Evolutionary conservation across 2,113 vertebrate species (phyloP).

Genomic region (Cyprinodon variegatus): DNA sequence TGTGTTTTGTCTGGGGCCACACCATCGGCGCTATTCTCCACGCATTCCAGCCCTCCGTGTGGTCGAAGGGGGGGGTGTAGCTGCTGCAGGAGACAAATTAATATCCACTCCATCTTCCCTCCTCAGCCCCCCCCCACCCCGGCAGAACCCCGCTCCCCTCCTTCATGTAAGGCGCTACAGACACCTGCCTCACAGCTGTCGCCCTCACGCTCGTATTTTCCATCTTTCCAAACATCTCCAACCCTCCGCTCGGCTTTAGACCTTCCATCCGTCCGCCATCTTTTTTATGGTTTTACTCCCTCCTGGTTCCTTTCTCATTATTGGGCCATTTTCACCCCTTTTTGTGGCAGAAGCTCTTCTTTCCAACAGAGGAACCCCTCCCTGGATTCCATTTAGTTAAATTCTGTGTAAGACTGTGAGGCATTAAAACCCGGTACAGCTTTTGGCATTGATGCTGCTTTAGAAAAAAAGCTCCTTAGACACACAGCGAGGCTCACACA

Average conservation of each 20-base stretch:
- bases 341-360: neutral
- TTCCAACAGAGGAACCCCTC: neutral
- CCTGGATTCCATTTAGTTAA: neutral
- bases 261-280: neutral
- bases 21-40: constrained; percentile 72
- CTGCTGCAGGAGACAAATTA: constrained; percentile 74
- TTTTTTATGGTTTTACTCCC: neutral
- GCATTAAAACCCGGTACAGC: neutral
- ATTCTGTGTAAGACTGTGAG: neutral
- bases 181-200: constrained; percentile 78
- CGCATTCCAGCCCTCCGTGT: constrained; percentile 77
- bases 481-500: neutral
- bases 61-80: constrained; percentile 46
- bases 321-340: neutral
- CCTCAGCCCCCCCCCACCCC: constrained; percentile 17
- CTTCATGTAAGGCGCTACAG: constrained; percentile 39
- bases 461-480: neutral
- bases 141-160: neutral
- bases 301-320: neutral
- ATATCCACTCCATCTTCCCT: constrained; percentile 67
- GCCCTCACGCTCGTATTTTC: constrained; percentile 16
- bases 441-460: neutral
- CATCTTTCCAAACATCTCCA: neutral
- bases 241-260: neutral
- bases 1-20: constrained; percentile 79